phyloP scores from a whole-genome alignment of 2,888 invertebrate species.

The Dromius quadrimaculatus region DNA sequence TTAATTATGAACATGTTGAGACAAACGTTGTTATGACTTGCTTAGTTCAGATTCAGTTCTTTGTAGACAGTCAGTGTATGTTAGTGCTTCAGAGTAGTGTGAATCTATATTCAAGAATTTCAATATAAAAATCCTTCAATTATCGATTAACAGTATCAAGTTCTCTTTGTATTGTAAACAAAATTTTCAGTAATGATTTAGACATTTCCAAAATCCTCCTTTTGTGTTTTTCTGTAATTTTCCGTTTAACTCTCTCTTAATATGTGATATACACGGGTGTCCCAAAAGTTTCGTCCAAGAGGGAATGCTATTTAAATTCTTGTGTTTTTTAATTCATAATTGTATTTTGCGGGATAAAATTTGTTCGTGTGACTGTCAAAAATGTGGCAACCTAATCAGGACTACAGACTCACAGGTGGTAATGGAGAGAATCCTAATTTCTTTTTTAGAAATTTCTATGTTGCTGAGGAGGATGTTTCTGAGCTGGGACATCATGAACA shows the following conservation, averaged over 20 bases:
- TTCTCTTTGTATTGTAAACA: too few relatives aligned
- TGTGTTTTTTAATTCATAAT: slow-evolving; percentile 11
- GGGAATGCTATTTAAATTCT: slow-evolving; percentile 30
- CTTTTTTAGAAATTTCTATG: background rate
- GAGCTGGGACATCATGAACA: background rate
- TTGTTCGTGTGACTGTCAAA: slow-evolving; percentile 20
- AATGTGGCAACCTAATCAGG: slow-evolving; percentile 19
- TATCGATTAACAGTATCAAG: too few relatives aligned
- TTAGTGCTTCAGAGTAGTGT: too few relatives aligned
- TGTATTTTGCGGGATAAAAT: slow-evolving; percentile 11
- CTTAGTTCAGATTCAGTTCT: too few relatives aligned
- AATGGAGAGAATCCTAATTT: background rate
- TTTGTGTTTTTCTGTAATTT: slow-evolving; percentile 38
- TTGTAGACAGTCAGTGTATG: too few relatives aligned
- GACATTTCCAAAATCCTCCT: slow-evolving; percentile 35
- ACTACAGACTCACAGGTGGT: background rate
- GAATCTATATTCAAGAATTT: too few relatives aligned
- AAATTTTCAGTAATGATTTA: slow-evolving; percentile 44
- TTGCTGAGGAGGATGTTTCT: background rate
- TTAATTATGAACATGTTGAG: too few relatives aligned
- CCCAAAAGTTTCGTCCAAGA: slow-evolving; percentile 3
- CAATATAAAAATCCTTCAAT: too few relatives aligned
- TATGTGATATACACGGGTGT: slow-evolving; percentile 31
- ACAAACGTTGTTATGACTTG: too few relatives aligned
- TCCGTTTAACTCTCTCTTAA: slow-evolving; percentile 13